A percentile compares a stretch with the other conserved stretches of the same genome.
phyloP scores from a whole-genome alignment of 2,797 vertebrate species.

The Acanthurus lineatus region DNA sequence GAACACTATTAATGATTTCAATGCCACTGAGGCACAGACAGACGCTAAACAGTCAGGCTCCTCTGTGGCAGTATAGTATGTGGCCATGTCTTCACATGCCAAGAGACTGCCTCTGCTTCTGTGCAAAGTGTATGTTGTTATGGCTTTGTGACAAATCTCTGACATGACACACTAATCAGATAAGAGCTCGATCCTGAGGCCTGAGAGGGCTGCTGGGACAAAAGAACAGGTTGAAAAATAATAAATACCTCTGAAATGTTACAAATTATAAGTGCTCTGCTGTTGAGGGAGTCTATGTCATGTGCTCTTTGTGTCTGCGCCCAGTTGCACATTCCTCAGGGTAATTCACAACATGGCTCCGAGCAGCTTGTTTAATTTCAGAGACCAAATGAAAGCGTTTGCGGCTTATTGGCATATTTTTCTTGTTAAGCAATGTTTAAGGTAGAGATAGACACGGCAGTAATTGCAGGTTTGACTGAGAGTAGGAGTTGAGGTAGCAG shows the following conservation, averaged over 20 bases:
- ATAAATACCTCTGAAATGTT: constrained; percentile 86
- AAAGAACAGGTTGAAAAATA: constrained; percentile 83
- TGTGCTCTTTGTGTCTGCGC: constrained; percentile 81
- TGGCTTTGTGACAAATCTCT: constrained; percentile 85
- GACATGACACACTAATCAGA: constrained; percentile 85
- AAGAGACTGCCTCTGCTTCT: constrained; percentile 52
- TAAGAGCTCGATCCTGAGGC: constrained; percentile 79
- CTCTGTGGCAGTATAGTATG: constrained; percentile 35
- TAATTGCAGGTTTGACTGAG: constrained; percentile 88
- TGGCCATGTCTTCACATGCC: constrained; percentile 72
- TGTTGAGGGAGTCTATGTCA: constrained; percentile 75
- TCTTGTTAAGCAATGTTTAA: constrained; percentile 92
- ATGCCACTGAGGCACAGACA: constrained; percentile 40
- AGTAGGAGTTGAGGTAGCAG: constrained; percentile 84
- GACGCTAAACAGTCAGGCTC: constrained; percentile 50
- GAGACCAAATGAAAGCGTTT: constrained; percentile 89
- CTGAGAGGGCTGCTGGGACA: constrained; percentile 82
- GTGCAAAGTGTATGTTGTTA: constrained; percentile 68
- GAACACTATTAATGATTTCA: constrained; percentile 15
- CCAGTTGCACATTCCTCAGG: constrained; percentile 87
- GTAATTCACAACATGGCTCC: constrained; percentile 89
- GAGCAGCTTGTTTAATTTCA: constrained; percentile 88
- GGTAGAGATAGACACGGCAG: constrained; percentile 87
- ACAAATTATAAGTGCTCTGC: constrained; percentile 86
- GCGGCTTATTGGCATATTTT: constrained; percentile 89